These are phyloP conservation scores for Patagioenas fasciata DNA, from an alignment of 2,113 vertebrate genomes.

Conservation along the genomic window DNA sequence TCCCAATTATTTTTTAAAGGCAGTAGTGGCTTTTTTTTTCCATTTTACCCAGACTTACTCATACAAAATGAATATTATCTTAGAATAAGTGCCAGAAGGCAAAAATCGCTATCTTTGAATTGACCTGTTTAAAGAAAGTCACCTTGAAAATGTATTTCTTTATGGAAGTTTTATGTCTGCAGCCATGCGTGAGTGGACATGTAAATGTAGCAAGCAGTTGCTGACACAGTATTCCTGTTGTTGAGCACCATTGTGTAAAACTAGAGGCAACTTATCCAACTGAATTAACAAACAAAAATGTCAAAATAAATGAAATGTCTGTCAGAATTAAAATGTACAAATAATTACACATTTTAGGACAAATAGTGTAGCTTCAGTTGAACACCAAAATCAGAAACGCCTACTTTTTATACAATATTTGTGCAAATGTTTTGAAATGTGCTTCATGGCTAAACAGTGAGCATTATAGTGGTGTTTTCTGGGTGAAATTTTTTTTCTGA, in stretches of 20 bases:
- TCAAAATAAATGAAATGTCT: not conserved
- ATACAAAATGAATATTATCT: not conserved
- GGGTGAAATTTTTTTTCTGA: not conserved
- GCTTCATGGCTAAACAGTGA: not conserved
- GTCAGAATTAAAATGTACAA: not conserved
- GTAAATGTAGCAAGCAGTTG: not conserved
- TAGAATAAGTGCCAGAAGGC: not conserved
- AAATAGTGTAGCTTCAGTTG: not conserved
- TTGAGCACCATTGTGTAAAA: not conserved
- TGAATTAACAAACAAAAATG: not conserved
- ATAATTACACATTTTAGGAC: not conserved
- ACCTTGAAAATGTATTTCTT: slow-evolving; percentile 33
- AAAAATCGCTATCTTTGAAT: not conserved
- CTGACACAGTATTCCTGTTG: not conserved
- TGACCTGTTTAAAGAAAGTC: not conserved
- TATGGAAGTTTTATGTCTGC: not conserved
- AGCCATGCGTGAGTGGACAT: not conserved
- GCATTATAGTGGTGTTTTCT: not conserved
- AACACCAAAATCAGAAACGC: not conserved
- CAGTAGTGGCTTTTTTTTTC: not conserved
- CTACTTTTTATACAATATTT: not conserved
- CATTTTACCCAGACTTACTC: not conserved
- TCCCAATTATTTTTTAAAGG: not conserved
- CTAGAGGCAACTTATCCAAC: not conserved
- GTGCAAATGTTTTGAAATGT: not conserved